Percentiles rank a stretch among this genome's conserved stretches.
phyloP scores from a whole-genome alignment of 2,113 vertebrate species.

The Rattus rattus region DNA sequence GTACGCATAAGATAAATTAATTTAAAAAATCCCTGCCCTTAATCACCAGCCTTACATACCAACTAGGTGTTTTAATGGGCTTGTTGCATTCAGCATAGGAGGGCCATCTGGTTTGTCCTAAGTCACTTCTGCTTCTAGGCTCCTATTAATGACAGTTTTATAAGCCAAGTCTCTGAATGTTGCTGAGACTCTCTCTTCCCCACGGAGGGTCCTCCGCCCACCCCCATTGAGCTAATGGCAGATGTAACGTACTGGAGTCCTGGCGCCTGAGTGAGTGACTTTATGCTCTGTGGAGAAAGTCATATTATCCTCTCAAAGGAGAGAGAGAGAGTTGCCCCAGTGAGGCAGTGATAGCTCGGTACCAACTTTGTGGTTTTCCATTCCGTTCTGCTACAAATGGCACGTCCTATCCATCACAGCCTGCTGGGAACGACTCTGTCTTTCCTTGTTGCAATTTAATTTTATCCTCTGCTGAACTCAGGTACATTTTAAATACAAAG shows the following conservation, averaged over 20 bases:
- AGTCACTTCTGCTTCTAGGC: slow-evolving; percentile 70
- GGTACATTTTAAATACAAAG: slow-evolving; percentile 77
- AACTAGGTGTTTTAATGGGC: slow-evolving; percentile 55
- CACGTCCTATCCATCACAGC: slow-evolving; percentile 85
- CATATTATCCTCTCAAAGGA: slow-evolving; percentile 87
- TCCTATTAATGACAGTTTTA: slow-evolving; percentile 83
- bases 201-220: slow-evolving; percentile 36
- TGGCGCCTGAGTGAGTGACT: slow-evolving; percentile 87
- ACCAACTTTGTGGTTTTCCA: slow-evolving; percentile 85
- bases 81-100: slow-evolving; percentile 50
- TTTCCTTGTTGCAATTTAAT: slow-evolving; percentile 81
- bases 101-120: slow-evolving; percentile 19
- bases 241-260: slow-evolving; percentile 82
- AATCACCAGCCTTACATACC: not conserved
- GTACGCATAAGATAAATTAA: not conserved
- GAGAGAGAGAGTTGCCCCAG: slow-evolving; percentile 80
- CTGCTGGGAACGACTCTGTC: slow-evolving; percentile 80
- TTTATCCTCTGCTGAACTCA: slow-evolving; percentile 81
- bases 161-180: slow-evolving; percentile 85
- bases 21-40: not conserved
- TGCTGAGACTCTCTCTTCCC: slow-evolving; percentile 10
- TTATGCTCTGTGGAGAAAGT: slow-evolving; percentile 83
- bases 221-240: slow-evolving; percentile 81
- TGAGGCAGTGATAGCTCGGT: slow-evolving; percentile 84
- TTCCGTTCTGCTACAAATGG: slow-evolving; percentile 83